Base-by-base conservation (phyloP, 1,140 invertebrate genomes). In the Rhyacophila brunnea region DNA sequence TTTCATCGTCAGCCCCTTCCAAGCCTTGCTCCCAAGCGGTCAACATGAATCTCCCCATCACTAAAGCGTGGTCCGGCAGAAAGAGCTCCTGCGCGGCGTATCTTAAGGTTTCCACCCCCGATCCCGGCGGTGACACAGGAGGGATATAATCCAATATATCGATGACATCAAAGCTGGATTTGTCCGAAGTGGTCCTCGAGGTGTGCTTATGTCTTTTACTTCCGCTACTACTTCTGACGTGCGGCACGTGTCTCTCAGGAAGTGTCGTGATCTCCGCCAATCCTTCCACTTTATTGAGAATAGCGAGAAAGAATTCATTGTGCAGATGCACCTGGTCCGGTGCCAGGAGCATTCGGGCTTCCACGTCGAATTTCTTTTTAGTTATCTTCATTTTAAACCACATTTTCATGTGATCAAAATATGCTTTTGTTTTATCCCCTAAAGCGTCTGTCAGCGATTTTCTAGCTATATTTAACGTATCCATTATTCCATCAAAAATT, bases 21-120 rank as follows among this genome's bases (percentile, higher is more conserved):
- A 93, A 80, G 5, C 89, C 90, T 40, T 84, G 81, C 66, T 93
- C 91, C 90, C 90, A 93, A 14, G 90, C 88, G 38, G 87, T 86
- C 4, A 93, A 79, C 74, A 92, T 81, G 59, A 93, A 82, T 56
- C 91, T 79, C 0, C 90, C 90, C 53, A 90, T 80, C 1, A 92
- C 84, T 62, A 91, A 83, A 1, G 87, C 87, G 40, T 85, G 80
- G 71, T 92, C 90, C 4, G 90, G 90, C 34, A 93, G 68, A 52
- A 88, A 84, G 54, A 85, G 74, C 71, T 86, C 87, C 75, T 85
- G 83, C 1, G 79, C 80, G 50, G 83, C 83, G 4, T 83, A 85
- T 35, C 81, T 34, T 14, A 74, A 70, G 6, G 69, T 70, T 60
- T 78, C 75, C 43, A 72, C 73, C 1, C 71, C 73, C 20, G 73